Base-by-base conservation (phyloP, 1,140 invertebrate species). In the Rhynchophorus ferrugineus region DNA sequence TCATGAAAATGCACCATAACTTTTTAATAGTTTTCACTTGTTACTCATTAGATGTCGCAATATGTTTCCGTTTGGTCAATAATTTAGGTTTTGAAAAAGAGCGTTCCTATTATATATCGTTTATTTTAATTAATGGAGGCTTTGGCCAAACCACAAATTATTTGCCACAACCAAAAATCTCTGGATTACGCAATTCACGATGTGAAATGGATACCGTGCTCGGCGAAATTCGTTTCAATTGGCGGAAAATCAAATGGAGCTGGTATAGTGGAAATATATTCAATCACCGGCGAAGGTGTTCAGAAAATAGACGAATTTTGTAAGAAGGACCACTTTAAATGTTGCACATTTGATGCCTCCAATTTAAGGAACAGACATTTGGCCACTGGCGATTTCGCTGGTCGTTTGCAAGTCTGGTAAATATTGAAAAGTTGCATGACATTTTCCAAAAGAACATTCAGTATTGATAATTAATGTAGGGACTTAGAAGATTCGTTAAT, bases 161-260 rank as follows among this genome's bases (percentile, higher is more conserved):
- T 96, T 58, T 80, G 84, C 49, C 90, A 95, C 66, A 76, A 85
- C 13, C 86, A 95, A 65, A 87, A 91, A 69, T 74, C 81, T 21
- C 64, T 95, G 1, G 82, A 88, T 66, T 95, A 88, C 72, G 90
- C 89, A 3, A 65, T 95, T 13, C 95, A 91, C 69, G 92, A 95
- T 65, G 78, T 82, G n/a, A 91, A 90, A 74, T 96, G 93, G 94
- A 85, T 98, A 62, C 93, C 93, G 1, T 84, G 83, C 60, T 92
- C 89, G 7, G 85, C 93, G 0, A 95, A 95, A 71, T 91, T 95
- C 70, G 81, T 95, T 47, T 79, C 86, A 19, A 73, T 96, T 29
- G 94, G 93, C n/a, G 87, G 81, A 37, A 77, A 86, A 67, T 81
- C 92, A 1, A 82, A 82, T 64, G 88, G 87, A 42, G 85, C 81